A percentile compares a stretch with the other conserved stretches of the same genome.
Evolutionary conservation across 2,888 invertebrate species (phyloP).

Genomic region (Cetonia aurata): DNA sequence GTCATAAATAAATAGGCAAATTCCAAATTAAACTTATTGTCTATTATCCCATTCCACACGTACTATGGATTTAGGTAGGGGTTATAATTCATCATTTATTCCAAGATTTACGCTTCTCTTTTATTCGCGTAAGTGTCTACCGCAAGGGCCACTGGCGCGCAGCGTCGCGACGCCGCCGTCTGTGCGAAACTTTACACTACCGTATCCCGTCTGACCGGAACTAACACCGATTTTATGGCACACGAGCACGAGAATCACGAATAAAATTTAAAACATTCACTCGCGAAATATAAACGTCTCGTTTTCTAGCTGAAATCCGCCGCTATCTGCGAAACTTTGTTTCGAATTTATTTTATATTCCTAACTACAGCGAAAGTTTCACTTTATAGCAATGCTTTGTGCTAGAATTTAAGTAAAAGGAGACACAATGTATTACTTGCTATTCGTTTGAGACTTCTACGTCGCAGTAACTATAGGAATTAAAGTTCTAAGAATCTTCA

Average conservation of each 20-base stretch:
- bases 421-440: conserved; percentile 3
- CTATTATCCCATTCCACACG: neutral
- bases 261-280: conserved; percentile 30
- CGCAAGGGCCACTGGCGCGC: neutral
- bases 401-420: neutral
- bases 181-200: conserved; percentile 5
- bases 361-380: conserved; percentile 6
- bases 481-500: too few relatives aligned
- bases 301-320: conserved; percentile 17
- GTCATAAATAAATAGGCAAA: neutral
- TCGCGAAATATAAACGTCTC: conserved; percentile 18
- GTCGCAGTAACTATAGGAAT: neutral
- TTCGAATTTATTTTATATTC: conserved; percentile 1
- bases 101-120: conserved; percentile 4
- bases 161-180: neutral
- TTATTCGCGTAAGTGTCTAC: conserved; percentile 10
- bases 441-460: neutral
- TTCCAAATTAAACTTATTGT: neutral
- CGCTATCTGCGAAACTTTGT: conserved; percentile 2
- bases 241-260: conserved; percentile 11
- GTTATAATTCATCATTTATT: conserved; percentile 17
- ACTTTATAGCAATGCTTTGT: neutral
- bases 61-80: neutral
- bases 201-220: conserved; percentile 17
- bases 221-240: conserved; percentile 10